Evolutionary conservation across 2,797 vertebrate species (phyloP), one percentile per base, ranked within the genome.

Genomic region (Syncerus caffer): DNA sequence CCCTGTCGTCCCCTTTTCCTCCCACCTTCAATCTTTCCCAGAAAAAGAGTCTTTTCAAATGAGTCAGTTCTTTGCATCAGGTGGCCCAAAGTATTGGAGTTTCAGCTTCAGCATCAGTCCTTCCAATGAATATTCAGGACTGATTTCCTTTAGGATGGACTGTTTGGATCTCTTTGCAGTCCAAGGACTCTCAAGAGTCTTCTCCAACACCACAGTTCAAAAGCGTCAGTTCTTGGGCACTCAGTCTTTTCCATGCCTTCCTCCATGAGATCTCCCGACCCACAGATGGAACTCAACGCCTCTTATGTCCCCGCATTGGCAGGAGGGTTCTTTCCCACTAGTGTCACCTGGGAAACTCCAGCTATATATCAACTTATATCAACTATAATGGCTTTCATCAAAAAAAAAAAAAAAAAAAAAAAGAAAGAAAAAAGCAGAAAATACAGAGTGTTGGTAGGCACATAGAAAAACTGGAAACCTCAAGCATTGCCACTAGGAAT

Each of bases 21-120:
- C 29, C 14, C 14, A 0, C 29, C 29, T 62, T 31, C 60, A 31
- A 15, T 62, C 14, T 31, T 62, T 15, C 14, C 29, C 60, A 62
- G 60, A 7, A 31, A 16, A 14, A 31, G 29, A 6, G 14, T 62
- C 14, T 62, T 31, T 62, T 62, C 29, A 3, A 31, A 31, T 62
- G 14, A 62, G 3, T 62, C 29, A 62, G 7, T 4, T 62, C 60
- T 62, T 62, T 14, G 0, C 14, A 62, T 62, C 14, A 62, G 29
- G 6, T 62, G 1, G 29, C 29, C 29, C 60, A 8, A 62, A 62
- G 3, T 62, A 62, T 8, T 31, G 13, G 60, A 31, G 29, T 31
- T 31, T 31, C 29, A 62, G 29, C 5, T 31, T 7, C 3, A 62
- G 3, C 14, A 31, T 62, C 29, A 31, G 29, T 62, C 60, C 0